Conservation (phyloP, 2,797 vertebrate genomes). For the Hafferia zeledoni region DNA sequence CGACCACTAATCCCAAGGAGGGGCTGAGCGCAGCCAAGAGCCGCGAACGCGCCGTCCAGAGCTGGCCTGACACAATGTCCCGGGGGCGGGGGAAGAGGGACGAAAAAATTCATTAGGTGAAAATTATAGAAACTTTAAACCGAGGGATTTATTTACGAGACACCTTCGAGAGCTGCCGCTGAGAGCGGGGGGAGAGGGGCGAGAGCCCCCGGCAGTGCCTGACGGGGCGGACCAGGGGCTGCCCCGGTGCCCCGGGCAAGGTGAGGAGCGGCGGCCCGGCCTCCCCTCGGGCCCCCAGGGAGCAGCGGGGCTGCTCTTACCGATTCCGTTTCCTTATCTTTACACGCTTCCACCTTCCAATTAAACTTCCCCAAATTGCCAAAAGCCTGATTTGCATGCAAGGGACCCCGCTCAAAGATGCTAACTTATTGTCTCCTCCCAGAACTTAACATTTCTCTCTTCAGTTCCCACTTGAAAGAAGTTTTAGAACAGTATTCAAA, state of each 20-base stretch:
- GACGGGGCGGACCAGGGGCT: background rate
- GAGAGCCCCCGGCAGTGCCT: background rate
- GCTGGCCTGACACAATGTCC: background rate
- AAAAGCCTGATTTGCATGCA: conserved; percentile 67
- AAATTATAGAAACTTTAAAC: conserved; percentile 2
- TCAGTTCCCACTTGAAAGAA: conserved; percentile 68
- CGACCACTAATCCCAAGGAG: conserved; percentile 82
- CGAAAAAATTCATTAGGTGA: conserved; percentile 32
- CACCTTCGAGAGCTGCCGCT: background rate
- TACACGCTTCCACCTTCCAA: conserved; percentile 38
- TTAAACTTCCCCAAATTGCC: conserved; percentile 55
- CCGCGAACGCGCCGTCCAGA: conserved; percentile 9
- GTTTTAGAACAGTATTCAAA: conserved; percentile 68
- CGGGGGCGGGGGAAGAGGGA: background rate
- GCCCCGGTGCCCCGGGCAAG: background rate
- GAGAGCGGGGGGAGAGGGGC: background rate
- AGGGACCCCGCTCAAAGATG: conserved; percentile 59
- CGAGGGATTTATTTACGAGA: background rate
- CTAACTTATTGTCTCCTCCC: conserved; percentile 66
- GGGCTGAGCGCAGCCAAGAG: conserved; percentile 71
- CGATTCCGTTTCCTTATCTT: conserved; percentile 15
- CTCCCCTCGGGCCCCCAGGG: background rate
- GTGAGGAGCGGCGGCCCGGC: background rate
- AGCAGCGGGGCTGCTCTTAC: background rate
- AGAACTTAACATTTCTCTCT: conserved; percentile 69